Conservation (phyloP, 1,140 invertebrate species). For the Tetragnatha versicolor region DNA sequence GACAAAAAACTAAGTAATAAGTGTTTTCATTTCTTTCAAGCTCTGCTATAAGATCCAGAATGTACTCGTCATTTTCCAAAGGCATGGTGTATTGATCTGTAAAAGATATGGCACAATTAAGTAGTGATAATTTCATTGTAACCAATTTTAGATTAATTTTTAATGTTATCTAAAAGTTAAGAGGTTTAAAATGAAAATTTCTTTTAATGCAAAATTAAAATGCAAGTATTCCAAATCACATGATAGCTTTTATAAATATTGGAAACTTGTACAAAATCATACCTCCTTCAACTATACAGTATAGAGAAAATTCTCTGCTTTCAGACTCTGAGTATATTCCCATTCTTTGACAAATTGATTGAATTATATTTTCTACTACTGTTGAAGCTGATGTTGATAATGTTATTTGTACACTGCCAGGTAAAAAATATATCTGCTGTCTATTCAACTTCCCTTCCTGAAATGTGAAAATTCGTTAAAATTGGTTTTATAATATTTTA, state of each 20-base stretch:
- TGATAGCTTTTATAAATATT: background rate
- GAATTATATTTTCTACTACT: slow-evolving; percentile 32
- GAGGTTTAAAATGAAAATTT: background rate
- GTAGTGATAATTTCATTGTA: background rate
- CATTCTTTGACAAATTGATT: slow-evolving; percentile 10
- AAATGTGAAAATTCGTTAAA: background rate
- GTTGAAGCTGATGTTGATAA: slow-evolving; percentile 29
- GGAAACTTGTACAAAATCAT: background rate
- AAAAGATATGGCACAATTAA: background rate
- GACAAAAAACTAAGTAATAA: slow-evolving; percentile 39
- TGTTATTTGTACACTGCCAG: slow-evolving; percentile 25
- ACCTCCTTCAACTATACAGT: slow-evolving; percentile 54
- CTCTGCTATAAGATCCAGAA: slow-evolving; percentile 34
- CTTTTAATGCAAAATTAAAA: background rate
- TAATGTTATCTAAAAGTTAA: background rate
- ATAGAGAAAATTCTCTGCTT: slow-evolving; percentile 38
- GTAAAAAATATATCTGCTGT: slow-evolving; percentile 40
- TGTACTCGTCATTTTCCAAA: slow-evolving; percentile 40
- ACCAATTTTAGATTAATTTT: background rate
- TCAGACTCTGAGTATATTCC: slow-evolving; percentile 23
- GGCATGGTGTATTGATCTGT: slow-evolving; percentile 52
- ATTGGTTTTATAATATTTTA: background rate
- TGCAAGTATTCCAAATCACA: background rate
- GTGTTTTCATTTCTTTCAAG: slow-evolving; percentile 45
- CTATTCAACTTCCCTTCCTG: slow-evolving; percentile 38